phyloP scores from a whole-genome alignment of 2,888 invertebrate genomes.

The Andrena flavipes region DNA sequence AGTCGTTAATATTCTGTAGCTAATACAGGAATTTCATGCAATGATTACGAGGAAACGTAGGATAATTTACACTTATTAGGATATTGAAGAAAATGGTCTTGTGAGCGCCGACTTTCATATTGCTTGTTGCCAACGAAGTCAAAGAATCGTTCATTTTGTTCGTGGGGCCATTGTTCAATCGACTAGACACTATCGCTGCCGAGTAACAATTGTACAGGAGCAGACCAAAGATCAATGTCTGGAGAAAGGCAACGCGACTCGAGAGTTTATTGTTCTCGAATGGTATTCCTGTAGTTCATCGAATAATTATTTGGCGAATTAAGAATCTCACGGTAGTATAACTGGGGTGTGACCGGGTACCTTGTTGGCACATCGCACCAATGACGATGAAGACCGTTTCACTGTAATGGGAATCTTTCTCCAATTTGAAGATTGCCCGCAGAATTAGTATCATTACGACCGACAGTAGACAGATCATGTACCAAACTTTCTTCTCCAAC shows the following conservation, averaged over 20 bases:
- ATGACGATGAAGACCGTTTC: slow-evolving; percentile 64
- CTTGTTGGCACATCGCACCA: slow-evolving; percentile 76
- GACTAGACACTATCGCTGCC: slow-evolving; percentile 79
- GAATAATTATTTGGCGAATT: not conserved
- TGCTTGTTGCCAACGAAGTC: slow-evolving; percentile 68
- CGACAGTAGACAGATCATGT: slow-evolving; percentile 58
- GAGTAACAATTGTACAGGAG: slow-evolving; percentile 80
- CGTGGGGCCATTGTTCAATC: slow-evolving; percentile 75
- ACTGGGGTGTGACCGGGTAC: slow-evolving; percentile 38
- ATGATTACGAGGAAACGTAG: not conserved
- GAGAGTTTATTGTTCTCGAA: slow-evolving; percentile 68
- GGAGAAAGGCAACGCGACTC: slow-evolving; percentile 76
- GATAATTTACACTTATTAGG: slow-evolving; percentile 65
- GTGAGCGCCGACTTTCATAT: slow-evolving; percentile 71
- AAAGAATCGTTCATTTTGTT: slow-evolving; percentile 81
- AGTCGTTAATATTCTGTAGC: too few species aligned
- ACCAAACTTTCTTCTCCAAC: slow-evolving; percentile 72
- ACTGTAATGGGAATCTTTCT: slow-evolving; percentile 55
- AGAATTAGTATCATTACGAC: slow-evolving; percentile 56
- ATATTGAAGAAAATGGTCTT: slow-evolving; percentile 68
- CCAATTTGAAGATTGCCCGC: slow-evolving; percentile 61
- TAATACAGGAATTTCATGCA: not conserved
- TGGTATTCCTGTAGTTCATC: slow-evolving; percentile 70
- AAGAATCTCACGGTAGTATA: not conserved
- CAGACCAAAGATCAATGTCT: slow-evolving; percentile 75